Percentiles rank a stretch among this genome's conserved stretches.
phyloP scores from a whole-genome alignment of 2,888 invertebrate genomes.

The Archips crataeganus region DNA sequence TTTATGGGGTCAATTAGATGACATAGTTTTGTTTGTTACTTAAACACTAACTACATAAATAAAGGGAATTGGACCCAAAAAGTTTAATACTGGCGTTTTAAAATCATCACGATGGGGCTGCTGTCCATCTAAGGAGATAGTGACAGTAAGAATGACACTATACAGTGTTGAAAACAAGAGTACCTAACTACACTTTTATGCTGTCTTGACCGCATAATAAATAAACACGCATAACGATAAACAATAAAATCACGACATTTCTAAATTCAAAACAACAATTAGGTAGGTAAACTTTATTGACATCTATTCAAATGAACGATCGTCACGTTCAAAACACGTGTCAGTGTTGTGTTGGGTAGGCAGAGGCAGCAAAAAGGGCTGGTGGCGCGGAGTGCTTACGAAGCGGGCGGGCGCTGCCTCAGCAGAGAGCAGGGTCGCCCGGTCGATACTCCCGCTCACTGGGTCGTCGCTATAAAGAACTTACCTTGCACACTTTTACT shows the following conservation, averaged over 20 bases:
- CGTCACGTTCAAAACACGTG: constrained; percentile 17
- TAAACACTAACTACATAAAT: too few species aligned
- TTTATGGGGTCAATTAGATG: too few species aligned
- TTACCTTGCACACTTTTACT: constrained; percentile 31
- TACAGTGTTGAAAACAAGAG: too few species aligned
- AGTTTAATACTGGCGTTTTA: too few species aligned
- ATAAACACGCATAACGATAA: not conserved
- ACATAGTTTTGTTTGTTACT: too few species aligned
- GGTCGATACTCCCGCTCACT: constrained; percentile 57
- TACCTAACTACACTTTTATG: not conserved
- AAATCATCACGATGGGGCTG: not conserved
- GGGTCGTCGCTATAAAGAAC: constrained; percentile 47
- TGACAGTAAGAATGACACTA: too few species aligned
- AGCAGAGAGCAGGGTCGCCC: constrained; percentile 47
- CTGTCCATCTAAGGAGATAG: not conserved
- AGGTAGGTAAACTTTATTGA: not conserved
- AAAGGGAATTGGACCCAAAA: too few species aligned
- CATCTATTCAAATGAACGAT: constrained; percentile 4
- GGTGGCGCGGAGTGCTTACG: constrained; percentile 50
- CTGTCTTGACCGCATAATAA: not conserved
- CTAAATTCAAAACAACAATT: not conserved
- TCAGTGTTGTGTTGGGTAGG: constrained; percentile 16
- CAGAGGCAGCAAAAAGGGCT: constrained; percentile 48
- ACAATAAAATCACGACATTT: not conserved
- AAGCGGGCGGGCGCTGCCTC: constrained; percentile 53